Base-by-base conservation (phyloP, 2,797 vertebrate genomes). In the Coracias cyanogaster region DNA sequence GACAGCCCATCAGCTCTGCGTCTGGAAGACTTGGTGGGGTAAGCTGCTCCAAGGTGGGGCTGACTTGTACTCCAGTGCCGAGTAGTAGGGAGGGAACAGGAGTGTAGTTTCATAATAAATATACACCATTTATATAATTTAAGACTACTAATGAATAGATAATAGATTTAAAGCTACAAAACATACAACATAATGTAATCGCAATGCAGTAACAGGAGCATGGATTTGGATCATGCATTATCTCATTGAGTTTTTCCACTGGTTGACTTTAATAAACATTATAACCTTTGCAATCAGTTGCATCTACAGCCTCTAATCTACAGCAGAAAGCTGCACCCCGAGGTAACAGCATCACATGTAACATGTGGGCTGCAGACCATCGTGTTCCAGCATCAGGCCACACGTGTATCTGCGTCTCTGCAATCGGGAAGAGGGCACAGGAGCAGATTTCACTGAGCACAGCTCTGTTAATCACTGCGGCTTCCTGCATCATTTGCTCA, bases 321-420 rank as follows among this genome's bases (percentile, higher is more conserved):
- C n/a, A 64, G 39, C 37, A 64, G 25, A 74, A 57, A 64, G 37
- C 62, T n/a, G 45, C 49, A 58, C 15, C 13, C 49, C 3, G 2
- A 74, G 29, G 11, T 13, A 62, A 60, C 20, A 83, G 28, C 51
- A 48, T 26, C 29, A 41, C 26, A 18, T 5, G 1, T 6, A 83
- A 51, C 1, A 4, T 0, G 1, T 1, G 8, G 41, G 37, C 60
- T 73, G 41, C 35, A 43, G 54, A n/a, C 14, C 57, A 54, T 51
- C 14, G 3, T 11, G 7, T 33, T 37, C 15, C 45, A 82, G 6
- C 10, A 13, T 7, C 33, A 51, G 19, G 18, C 57, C 43, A 31
- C 1, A 2, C 14, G 14, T 1, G 5, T 29, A 5, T 6, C 31
- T 35, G 12, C 13, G 28, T 52, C 57, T 41, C 52, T 58, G 39